A percentile compares a stretch with the other conserved stretches of the same genome.
phyloP scores from a whole-genome alignment of 1,140 invertebrate genomes.

The Agraylea sexmaculata region DNA sequence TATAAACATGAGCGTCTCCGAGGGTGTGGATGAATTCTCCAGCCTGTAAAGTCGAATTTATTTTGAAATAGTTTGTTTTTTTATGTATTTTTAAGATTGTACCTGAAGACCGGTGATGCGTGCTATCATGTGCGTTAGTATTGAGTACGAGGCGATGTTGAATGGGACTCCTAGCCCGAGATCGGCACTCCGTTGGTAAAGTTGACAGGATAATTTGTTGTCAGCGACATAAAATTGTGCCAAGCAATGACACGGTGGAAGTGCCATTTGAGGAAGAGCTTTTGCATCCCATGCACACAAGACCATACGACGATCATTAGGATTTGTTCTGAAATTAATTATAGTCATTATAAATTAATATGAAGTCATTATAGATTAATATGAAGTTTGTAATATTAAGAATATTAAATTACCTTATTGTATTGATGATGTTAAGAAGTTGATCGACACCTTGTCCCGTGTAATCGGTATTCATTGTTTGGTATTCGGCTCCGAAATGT shows the following conservation, averaged over 20 bases:
- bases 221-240: conserved; percentile 90
- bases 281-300: conserved; percentile 93
- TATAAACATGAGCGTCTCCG: conserved; percentile 94
- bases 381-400: too few relatives aligned
- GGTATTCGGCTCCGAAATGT: conserved; percentile 92
- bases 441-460: conserved; percentile 85
- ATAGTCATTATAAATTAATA: conserved; percentile 1
- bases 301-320: conserved; percentile 80
- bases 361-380: too few relatives aligned
- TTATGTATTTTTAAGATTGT: conserved; percentile 10
- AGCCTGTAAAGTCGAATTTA: conserved; percentile 43
- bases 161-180: conserved; percentile 98
- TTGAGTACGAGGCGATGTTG: conserved; percentile 95
- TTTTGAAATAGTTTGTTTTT: background rate
- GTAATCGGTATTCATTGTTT: conserved; percentile 76
- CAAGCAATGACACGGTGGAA: conserved; percentile 94
- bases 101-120: conserved; percentile 81
- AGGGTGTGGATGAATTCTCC: conserved; percentile 95
- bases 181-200: conserved; percentile 96
- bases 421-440: conserved; percentile 72
- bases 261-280: conserved; percentile 84
- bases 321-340: conserved; percentile 46
- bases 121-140: conserved; percentile 94
- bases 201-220: conserved; percentile 73
- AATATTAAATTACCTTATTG: conserved; percentile 65